Evolutionary conservation across 2,888 invertebrate genomes (phyloP).

Genomic region (Chrysolina americana): DNA sequence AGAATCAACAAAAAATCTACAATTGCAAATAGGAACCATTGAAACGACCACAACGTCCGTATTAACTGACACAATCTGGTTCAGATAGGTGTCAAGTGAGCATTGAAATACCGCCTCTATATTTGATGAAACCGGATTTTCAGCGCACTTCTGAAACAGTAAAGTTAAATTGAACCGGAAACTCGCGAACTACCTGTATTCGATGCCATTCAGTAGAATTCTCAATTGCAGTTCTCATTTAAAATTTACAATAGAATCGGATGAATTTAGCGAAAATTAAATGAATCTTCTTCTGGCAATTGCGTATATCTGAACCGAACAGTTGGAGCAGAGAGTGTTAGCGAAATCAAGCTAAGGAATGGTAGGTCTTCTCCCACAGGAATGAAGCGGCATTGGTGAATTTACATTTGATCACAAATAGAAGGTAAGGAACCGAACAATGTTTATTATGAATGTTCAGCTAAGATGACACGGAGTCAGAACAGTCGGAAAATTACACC

Average conservation of each 20-base stretch:
- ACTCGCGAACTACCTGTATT: constrained; percentile 21
- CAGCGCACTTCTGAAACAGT: constrained; percentile 3
- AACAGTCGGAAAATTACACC: background rate
- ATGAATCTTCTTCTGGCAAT: constrained; percentile 1
- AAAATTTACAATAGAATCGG: constrained; percentile 23
- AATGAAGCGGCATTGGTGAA: constrained; percentile 13
- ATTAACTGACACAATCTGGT: constrained; percentile 1
- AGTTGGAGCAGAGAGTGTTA: constrained; percentile 7
- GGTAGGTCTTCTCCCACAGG: constrained; percentile 4
- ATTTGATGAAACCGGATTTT: constrained; percentile 13
- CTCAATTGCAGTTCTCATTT: constrained; percentile 17
- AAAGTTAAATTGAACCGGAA: constrained; percentile 23
- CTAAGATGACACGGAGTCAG: constrained; percentile 11
- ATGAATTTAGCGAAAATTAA: constrained; percentile 9
- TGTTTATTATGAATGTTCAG: constrained; percentile 24
- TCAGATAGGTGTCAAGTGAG: constrained; percentile 23
- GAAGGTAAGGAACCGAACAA: constrained; percentile 14
- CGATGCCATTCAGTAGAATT: constrained; percentile 13
- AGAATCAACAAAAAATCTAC: background rate
- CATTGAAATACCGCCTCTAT: constrained; percentile 11
- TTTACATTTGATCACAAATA: constrained; percentile 26
- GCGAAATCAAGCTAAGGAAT: background rate
- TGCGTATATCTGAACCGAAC: constrained; percentile 10
- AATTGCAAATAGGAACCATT: background rate
- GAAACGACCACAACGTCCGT: background rate